Conservation (phyloP, 2,888 invertebrate species). For the Cerceris rybyensis region DNA sequence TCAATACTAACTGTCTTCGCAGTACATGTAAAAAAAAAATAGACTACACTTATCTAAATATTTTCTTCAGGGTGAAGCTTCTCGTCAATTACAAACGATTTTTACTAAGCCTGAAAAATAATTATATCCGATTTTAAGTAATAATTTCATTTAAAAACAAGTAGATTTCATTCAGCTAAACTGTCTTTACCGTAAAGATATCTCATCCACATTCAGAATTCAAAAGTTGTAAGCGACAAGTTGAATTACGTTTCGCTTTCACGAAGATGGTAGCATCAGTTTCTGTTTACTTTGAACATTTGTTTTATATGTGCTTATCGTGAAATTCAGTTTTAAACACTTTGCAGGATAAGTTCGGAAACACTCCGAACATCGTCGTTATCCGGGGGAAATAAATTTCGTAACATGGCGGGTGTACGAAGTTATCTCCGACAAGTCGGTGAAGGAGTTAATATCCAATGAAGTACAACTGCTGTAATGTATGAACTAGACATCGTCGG, state of each 20-base stretch:
- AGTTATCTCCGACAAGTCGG: slow-evolving; percentile 35
- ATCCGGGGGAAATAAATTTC: slow-evolving; percentile 32
- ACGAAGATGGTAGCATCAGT: neutral
- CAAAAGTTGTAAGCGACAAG: neutral
- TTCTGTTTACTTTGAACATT: slow-evolving; percentile 14
- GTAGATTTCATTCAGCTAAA: too few relatives aligned
- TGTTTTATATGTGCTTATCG: slow-evolving; percentile 25
- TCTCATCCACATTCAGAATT: neutral
- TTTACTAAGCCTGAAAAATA: too few relatives aligned
- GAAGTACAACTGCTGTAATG: neutral
- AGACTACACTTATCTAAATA: too few relatives aligned
- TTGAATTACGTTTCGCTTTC: neutral
- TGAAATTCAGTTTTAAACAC: slow-evolving; percentile 24
- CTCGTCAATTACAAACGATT: too few relatives aligned
- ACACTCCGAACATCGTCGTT: slow-evolving; percentile 14
- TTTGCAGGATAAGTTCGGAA: slow-evolving; percentile 25
- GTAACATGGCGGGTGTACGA: slow-evolving; percentile 10
- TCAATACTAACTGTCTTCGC: too few relatives aligned
- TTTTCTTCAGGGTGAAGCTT: too few relatives aligned
- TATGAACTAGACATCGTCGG: neutral
- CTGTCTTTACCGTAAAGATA: neutral
- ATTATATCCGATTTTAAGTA: too few relatives aligned
- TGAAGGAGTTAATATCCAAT: slow-evolving; percentile 18
- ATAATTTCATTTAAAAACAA: too few relatives aligned
- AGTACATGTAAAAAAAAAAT: too few relatives aligned